Evolutionary conservation across 53 echinoderm and acorn worm genomes (phyloP), one percentile per base, ranked within the genome.

Genomic region (Echinometra lucunter): DNA sequence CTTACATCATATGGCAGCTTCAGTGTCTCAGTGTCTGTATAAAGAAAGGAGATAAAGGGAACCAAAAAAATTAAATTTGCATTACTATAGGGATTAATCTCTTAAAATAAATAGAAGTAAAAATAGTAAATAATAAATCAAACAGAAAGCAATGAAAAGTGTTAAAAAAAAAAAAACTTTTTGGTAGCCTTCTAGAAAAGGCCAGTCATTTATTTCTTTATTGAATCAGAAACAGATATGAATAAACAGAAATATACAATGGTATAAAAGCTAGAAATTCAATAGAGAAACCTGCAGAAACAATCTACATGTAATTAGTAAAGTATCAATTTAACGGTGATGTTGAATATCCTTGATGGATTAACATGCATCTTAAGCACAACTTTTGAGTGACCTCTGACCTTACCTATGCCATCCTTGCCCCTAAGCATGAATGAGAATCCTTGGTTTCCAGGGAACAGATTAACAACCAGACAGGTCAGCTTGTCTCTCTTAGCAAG

Each of bases 1-100:
- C 96, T 96, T 95, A 98, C 98, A 95, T 96, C 98, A 97, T 98
- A 98, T 0, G 98, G 98, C 87, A 98, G 93, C 67, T 95, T 96
- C 75, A 98, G 91, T 13, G 98, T 98, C 94, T 98, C 98, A 78
- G 98, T 96, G 82, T 96, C 98, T 98, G 96, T 37, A 88, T 21
- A 40, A 38, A 87, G 16, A 28, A 19, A 35, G 21, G 78, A 78
- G 63, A 80, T 9, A 63, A 63, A 11, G 53, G 53, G 0, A 6
- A 63, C 57, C 57, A 57, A n/a, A n/a, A 25, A 63, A 7, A 63
- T 45, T 9, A 44, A 83, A 2, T 83, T 25, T 83, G 45, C 45
- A 45, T 83, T 6, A 44, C 30, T 83, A 28, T 23, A 63, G 6
- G 5, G 15, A 16, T 57, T 18, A 57, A 16, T 57, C 57, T 57